Base-by-base conservation (phyloP, 2,113 vertebrate species). In the Pyrgilauda ruficollis region DNA sequence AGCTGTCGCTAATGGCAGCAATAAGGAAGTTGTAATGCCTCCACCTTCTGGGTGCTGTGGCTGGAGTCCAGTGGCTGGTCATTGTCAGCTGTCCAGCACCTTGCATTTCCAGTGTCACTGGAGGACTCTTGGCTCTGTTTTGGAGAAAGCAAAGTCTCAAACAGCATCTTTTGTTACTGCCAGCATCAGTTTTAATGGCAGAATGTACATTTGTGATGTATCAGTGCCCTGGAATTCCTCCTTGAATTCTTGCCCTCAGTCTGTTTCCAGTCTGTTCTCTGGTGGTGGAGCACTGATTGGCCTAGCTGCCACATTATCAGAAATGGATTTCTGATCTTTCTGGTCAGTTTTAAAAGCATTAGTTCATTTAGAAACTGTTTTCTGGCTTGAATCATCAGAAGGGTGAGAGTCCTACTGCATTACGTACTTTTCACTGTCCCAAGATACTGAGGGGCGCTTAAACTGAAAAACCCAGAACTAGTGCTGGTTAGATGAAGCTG, bases 201-300 rank as follows among this genome's bases (percentile, higher is more conserved):
- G 30, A 77, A 78, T 84, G 81, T 75, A 0, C 55, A 31, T 91
- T 58, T 63, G 37, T 43, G 21, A 7, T 81, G 7, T 55, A 35
- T 44, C 0, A 0, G 6, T 66, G 41, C 20, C 11, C 22, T 90
- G 0, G 0, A 53, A 77, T 64, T 80, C 5, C 4, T 3, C 4
- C 7, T 64, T 64, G 39, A 41, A 11, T 15, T 87, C 67, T 84
- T 84, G 50, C 7, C 46, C 26, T 74, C 50, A 19, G 22, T 63
- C 56, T 67, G 10, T 33, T 13, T 24, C 8, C 33, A 4, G 0
- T 73, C 13, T 37, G 13, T 15, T 56, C 16, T 67, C 21, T 61
- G 14, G 3, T 69, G 17, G 13, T n/a, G 21, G 53, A 62, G 33
- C 6, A 21, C 7, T 17, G 23, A 15, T 10, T 13, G 35, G 52